Base-by-base conservation (phyloP, 2,797 vertebrate species). In the Falco peregrinus region DNA sequence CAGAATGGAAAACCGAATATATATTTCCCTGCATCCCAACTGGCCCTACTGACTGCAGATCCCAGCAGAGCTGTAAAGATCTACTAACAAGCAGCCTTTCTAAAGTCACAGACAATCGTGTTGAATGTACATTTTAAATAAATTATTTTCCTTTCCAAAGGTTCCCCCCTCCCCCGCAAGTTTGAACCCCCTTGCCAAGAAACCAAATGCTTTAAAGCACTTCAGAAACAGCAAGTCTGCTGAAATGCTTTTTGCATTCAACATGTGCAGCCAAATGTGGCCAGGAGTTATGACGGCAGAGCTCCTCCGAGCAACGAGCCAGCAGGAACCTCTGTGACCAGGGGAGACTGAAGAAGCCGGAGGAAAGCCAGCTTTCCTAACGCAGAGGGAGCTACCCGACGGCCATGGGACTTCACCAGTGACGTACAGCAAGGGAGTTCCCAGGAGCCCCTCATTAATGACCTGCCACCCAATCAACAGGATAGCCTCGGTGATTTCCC, bases 51-150 rank as follows among this genome's bases (percentile, higher is more conserved):
- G 86, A 24, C 90, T 68, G 90, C 94, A 6, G 78, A 8, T 95
- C 96, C 96, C 96, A 53, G 95, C 78, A 92, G 93, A 63, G 94
- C 93, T 71, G 22, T 91, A 95, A 96, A 90, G 77, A 35, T 6
- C 61, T 79, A 48, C 87, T 59, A 76, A 94, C 84, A 48, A 96
- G 91, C 91, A 65, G 71, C 57, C 39, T 69, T 91, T 71, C 82
- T 37, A 65, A 64, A 57, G 39, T 60, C 89, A 29, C 39, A n/a
- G 90, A 80, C 90, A 83, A 53, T 8, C 31, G 37, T 2, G 75
- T 11, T 18, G 81, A 77, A 90, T 29, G 81, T 22, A 16, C 4
- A 56, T 47, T 68, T 35, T 26, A 71, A 93, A 95, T 29, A 74
- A 85, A 94, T 69, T 48, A n/a, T 87, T 95, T 90, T 91, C 69